Evolutionary conservation across 2,888 invertebrate genomes (phyloP), one percentile per base, ranked within the genome.

Genomic region (Timandra comae): DNA sequence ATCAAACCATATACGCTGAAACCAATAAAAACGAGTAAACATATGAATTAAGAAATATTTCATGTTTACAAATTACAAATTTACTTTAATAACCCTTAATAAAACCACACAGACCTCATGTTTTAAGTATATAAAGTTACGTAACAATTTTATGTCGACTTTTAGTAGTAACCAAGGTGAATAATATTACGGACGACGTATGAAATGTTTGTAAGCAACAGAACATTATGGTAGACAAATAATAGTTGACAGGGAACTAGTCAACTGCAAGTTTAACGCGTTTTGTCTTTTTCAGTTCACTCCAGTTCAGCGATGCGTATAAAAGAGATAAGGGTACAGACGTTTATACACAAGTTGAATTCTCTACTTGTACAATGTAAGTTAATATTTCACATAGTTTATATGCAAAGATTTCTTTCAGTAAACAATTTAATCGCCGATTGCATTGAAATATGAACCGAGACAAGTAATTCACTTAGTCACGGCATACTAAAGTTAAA

Each of bases 271-370:
- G 39, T 39, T n/a, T n/a, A n/a, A 41, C 29, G 27, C 11, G 35
- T 37, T 41, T 48, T 43, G 44, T 36, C 29, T 39, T 31, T 32
- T 32, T 30, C 32, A 27, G 22, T 45, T 38, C 31, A 22, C 35
- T 40, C 32, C 33, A 31, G 49, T 39, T 47, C 44, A 46, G 43
- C 44, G 47, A 44, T 44, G 47, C 46, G 42, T 31, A 35, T 30
- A 36, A 35, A 12, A 29, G 38, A 44, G 44, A 46, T 44, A 44
- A 34, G 46, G 43, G 43, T 44, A 40, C 38, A 37, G 35, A n/a
- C n/a, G n/a, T n/a, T n/a, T n/a, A n/a, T n/a, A n/a, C n/a, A 36
- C 25, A 41, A 20, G 10, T 5, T 2, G 5, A n/a, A n/a, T n/a
- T n/a, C n/a, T n/a, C n/a, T n/a, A n/a, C n/a, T n/a, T n/a, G n/a